Evolutionary conservation across 2,888 invertebrate genomes (phyloP), one percentile per base, ranked within the genome.

Genomic region (Rhorus exstirpatorius): DNA sequence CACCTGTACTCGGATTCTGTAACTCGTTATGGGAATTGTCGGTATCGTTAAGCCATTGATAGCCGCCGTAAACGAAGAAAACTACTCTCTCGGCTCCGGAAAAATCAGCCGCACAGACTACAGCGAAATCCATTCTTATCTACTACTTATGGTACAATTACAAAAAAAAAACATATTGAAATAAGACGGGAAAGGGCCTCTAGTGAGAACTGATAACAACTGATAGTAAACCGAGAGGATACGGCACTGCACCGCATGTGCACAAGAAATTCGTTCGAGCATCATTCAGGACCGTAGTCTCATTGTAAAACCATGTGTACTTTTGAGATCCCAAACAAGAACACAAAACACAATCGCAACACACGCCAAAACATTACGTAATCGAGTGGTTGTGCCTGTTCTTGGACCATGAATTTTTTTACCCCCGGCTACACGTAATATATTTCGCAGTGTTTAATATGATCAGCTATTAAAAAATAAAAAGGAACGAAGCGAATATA

Each of bases 231-330:
- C 14, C 17, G 4, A 1, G 0, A 31, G 31, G 6, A 31, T 21
- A 41, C 41, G 58, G 31, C 10, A 14, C 35, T 58, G 17, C 14
- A 19, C 6, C 6, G n/a, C 38, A 41, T 61, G n/a, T 1, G n/a
- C 7, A 14, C 17, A 49, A 49, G 14, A 49, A 4, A 49, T 14
- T 14, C n/a, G n/a, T 8, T 21, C 8, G 38, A 38, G 38, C 38
- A 38, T 3, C 21, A 21, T 6, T 4, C 53, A 83, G 72, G 68
- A 77, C 51, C 79, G 79, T 82, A 79, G 46, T 76, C 63, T 35
- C 35, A 67, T 58, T 60, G 71, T 65, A 60, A 67, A 60, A 75
- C 61, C 71, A 49, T 31, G 72, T 24, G 67, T 26, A 12, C 46
- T 26, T 31, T 19, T 10, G 12, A 12, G n/a, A 10, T 14, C n/a